A percentile compares a stretch with the other conserved stretches of the same genome.
phyloP scores from a whole-genome alignment of 2,888 invertebrate species.

The Phaedon cochleariae region DNA sequence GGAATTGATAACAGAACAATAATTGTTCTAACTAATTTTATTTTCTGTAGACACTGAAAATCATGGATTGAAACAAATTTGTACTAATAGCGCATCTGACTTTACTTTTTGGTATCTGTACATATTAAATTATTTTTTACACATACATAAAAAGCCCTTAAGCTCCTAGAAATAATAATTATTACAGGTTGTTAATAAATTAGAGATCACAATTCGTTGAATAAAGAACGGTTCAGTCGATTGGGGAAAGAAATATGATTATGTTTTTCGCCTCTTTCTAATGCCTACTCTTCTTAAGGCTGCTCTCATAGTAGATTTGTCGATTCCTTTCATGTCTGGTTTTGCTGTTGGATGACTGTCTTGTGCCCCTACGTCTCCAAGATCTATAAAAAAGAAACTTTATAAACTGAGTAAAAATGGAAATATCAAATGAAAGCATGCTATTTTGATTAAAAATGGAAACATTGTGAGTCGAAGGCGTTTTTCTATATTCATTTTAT shows the following conservation, averaged over 20 bases:
- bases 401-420: not conserved
- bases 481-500: too few species aligned
- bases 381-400: conserved; percentile 45
- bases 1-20: too few species aligned
- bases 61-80: not conserved
- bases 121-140: conserved; percentile 30
- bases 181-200: conserved; percentile 39
- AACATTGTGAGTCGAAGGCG: too few species aligned
- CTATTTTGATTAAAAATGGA: not conserved
- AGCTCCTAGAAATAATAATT: conserved; percentile 38
- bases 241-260: conserved; percentile 20
- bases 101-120: conserved; percentile 23
- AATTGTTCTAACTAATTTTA: too few species aligned
- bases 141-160: conserved; percentile 37
- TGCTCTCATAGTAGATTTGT: conserved; percentile 39
- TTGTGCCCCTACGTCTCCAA: conserved; percentile 57
- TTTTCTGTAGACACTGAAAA: not conserved
- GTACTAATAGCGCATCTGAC: conserved; percentile 4
- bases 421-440: not conserved
- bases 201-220: conserved; percentile 47
- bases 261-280: conserved; percentile 42
- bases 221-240: conserved; percentile 33
- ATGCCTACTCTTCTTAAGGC: conserved; percentile 40
- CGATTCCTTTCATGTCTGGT: conserved; percentile 47
- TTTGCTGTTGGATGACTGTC: conserved; percentile 48